Conservation (phyloP, 2,113 vertebrate species). For the Ceyx margarethae region DNA sequence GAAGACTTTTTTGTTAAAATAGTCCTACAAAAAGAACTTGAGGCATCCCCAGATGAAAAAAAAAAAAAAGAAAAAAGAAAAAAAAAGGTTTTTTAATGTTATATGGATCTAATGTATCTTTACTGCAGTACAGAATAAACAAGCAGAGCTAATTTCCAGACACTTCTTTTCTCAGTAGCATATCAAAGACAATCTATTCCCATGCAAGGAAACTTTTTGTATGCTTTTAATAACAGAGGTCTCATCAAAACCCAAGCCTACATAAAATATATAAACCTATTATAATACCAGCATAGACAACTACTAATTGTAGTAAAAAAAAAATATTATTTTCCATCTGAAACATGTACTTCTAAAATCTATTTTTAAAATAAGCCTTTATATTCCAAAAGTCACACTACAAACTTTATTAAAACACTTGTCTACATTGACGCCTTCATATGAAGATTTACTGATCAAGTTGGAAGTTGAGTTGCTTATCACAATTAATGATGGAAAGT, state of each 20-base stretch:
- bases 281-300: background rate
- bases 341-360: background rate
- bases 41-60: background rate
- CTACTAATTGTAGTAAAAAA: background rate
- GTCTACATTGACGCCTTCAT: background rate
- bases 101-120: background rate
- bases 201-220: background rate
- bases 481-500: background rate
- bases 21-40: background rate
- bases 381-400: background rate
- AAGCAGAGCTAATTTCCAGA: background rate
- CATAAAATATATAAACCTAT: background rate
- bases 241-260: background rate
- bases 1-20: background rate
- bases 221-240: background rate
- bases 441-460: background rate
- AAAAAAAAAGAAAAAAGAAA: background rate
- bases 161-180: background rate
- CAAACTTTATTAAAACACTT: background rate
- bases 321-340: background rate
- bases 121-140: background rate
- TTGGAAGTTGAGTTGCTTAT: background rate
- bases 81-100: background rate
- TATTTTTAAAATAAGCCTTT: background rate
- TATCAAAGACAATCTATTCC: background rate